Evolutionary conservation across 64 coral and sea anemone species (phyloP).

Genomic region (Anthopleura sola): DNA sequence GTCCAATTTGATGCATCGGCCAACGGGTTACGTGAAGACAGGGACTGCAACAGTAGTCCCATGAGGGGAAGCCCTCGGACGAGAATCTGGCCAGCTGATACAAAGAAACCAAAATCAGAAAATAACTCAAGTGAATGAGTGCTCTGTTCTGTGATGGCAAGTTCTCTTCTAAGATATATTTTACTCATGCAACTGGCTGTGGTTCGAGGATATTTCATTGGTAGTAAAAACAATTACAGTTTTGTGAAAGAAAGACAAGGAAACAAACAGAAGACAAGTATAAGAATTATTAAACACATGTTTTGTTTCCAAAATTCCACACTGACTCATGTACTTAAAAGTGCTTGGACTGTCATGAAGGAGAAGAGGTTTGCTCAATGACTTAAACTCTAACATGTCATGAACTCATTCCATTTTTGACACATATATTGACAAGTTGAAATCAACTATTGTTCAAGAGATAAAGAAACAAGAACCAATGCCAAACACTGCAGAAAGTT

Average conservation of each 20-base stretch:
- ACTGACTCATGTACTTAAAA: background rate
- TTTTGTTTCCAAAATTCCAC: too few species aligned
- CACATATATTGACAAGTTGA: background rate
- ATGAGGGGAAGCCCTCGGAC: conserved; percentile 68
- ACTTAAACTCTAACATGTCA: background rate
- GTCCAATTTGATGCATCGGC: conserved; percentile 75
- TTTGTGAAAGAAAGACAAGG: background rate
- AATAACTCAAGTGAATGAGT: conserved; percentile 69
- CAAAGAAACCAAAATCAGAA: conserved; percentile 73
- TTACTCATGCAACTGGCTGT: background rate
- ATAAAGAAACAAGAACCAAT: background rate
- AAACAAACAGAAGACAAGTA: background rate
- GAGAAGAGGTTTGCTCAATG: background rate
- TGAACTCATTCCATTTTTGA: background rate
- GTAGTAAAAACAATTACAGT: background rate
- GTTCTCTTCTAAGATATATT: background rate
- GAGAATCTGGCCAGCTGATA: conserved; percentile 46
- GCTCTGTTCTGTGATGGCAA: background rate
- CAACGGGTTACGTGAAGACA: conserved; percentile 84
- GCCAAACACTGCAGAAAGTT: background rate
- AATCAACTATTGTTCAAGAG: background rate
- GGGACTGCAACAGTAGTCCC: conserved; percentile 83
- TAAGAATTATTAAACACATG: background rate
- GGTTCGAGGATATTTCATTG: background rate
- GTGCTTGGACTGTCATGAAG: background rate